Percentiles rank a stretch among this genome's conserved stretches.
These are phyloP conservation scores for Tenualosa thibaudeaui DNA, from an alignment of 2,797 vertebrate genomes.

Conservation along the genomic window DNA sequence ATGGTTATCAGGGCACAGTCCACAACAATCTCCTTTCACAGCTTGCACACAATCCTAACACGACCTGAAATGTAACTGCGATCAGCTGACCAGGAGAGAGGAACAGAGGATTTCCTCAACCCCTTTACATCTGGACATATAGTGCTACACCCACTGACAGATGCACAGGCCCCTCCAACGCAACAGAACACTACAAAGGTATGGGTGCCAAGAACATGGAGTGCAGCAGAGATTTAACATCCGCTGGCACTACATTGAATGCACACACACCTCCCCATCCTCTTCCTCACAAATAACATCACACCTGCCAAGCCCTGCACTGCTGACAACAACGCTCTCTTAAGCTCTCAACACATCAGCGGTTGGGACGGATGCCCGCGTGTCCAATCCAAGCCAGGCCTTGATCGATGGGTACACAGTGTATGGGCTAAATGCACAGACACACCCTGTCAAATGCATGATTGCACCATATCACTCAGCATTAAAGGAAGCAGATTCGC, in stretches of 20 bases:
- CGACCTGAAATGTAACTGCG: neutral
- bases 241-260: neutral
- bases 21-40: neutral
- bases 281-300: neutral
- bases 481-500: neutral
- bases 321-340: neutral
- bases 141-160: neutral
- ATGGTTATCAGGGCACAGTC: neutral
- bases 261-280: neutral
- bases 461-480: constrained; percentile 12
- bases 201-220: neutral
- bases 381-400: neutral
- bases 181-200: neutral
- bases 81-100: constrained; percentile 1
- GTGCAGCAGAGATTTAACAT: neutral
- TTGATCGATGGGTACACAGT: neutral
- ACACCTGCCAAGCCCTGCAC: neutral
- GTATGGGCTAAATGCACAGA: neutral
- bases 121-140: neutral
- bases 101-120: neutral
- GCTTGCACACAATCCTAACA: neutral
- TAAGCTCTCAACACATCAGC: neutral
- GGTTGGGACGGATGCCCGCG: neutral
- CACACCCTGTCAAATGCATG: neutral
- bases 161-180: neutral